Evolutionary conservation across 2,888 invertebrate species (phyloP), one percentile per base, ranked within the genome.

Genomic region (Aelia acuminata): DNA sequence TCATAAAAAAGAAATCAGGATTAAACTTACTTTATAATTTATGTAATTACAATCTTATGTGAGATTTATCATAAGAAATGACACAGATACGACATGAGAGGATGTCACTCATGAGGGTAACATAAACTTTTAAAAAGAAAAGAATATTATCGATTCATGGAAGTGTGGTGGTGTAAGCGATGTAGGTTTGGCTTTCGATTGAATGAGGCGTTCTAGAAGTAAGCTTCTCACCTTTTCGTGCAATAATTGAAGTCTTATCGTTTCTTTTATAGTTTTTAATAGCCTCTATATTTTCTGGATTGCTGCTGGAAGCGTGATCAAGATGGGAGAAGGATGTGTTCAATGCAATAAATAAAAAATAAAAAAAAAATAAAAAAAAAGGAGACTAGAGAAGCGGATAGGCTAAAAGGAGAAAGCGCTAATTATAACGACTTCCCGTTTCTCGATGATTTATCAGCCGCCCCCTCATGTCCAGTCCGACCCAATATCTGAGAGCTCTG

Each of bases 401-500:
- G 53, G 48, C 85, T 85, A 85, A 85, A 85, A 85, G 85, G 49
- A 53, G 85, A 85, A 50, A 53, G 49, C 39, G 85, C 87, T 87
- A 87, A 87, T 87, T 87, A 87, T 87, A 87, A 63, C 70, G 47
- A 87, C 87, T 87, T 87, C 87, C 87, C 70, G 63, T 87, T 57
- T n/a, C 47, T 49, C 39, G 20, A 87, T 87, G 57, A 57, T 87
- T 87, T 87, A 87, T 87, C 75, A 39, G 11, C 63, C 63, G 22
- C 22, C 84, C 49, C 50, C 84, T 80, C n/a, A 10, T n/a, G 80
- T 43, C 80, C 80, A 39, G 80, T 63, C 63, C 84, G 48, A 49
- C 84, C 84, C 22, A 84, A 84, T 84, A 84, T 84, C 84, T 48
- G 47, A 48, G 84, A 48, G 84, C 15, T 20, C 26, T 49, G 31